phyloP scores from a whole-genome alignment of 2,797 vertebrate species.

The Rhabdomys pumilio region DNA sequence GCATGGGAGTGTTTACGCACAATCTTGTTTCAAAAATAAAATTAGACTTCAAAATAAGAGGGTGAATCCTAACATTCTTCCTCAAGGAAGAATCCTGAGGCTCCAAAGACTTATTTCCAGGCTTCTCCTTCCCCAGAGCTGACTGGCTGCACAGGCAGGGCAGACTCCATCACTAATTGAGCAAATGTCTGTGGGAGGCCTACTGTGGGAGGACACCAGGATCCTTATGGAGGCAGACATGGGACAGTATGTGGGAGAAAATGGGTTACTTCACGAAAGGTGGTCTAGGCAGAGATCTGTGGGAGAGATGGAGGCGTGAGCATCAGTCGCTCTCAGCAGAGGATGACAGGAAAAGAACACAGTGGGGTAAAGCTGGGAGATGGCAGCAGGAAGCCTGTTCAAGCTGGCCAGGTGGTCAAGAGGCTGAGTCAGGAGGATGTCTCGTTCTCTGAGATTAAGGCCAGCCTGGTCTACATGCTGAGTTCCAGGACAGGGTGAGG shows the following conservation, averaged over 20 bases:
- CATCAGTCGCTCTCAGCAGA: not conserved
- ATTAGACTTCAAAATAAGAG: not conserved
- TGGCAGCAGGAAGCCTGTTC: not conserved
- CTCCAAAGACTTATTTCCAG: not conserved
- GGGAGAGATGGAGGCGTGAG: not conserved
- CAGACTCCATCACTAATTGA: not conserved
- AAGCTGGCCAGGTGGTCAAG: not conserved
- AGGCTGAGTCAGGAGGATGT: too few relatives aligned
- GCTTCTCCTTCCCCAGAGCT: not conserved
- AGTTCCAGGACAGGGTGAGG: not conserved
- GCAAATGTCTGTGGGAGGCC: not conserved
- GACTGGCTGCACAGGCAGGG: not conserved
- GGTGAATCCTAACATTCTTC: not conserved
- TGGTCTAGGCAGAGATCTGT: not conserved
- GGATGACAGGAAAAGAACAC: not conserved
- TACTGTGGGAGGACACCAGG: not conserved
- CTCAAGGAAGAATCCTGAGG: not conserved
- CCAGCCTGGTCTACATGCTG: not conserved
- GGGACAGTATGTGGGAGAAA: not conserved
- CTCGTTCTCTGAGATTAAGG: not conserved
- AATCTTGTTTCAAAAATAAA: constrained; percentile 34
- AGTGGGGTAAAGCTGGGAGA: not conserved
- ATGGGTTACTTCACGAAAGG: not conserved
- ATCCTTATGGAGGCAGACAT: not conserved
- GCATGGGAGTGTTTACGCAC: not conserved